Evolutionary conservation across 2,888 invertebrate species (phyloP).

Genomic region (Cryptus viduatorius): DNA sequence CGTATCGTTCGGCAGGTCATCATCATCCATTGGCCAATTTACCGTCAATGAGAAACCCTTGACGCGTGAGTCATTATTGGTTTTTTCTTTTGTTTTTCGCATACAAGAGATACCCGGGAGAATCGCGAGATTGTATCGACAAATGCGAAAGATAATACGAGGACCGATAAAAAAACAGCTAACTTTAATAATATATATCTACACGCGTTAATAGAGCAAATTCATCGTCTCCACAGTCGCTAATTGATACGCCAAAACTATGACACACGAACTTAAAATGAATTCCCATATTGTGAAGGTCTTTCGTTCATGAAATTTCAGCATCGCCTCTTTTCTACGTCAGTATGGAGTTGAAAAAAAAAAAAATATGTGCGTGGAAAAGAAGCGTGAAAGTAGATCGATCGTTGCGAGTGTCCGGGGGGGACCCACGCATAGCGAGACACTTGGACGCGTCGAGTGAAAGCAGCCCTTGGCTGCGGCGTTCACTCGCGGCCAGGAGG

Average conservation of each 20-base stretch:
- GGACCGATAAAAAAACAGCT: neutral
- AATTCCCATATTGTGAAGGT: neutral
- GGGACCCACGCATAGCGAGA: slow-evolving; percentile 71
- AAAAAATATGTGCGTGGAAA: slow-evolving; percentile 60
- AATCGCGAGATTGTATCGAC: neutral
- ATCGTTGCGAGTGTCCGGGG: slow-evolving; percentile 68
- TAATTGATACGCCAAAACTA: neutral
- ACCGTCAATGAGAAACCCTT: neutral
- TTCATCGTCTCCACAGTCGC: neutral
- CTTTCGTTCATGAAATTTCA: neutral
- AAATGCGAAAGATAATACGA: neutral
- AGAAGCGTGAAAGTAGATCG: slow-evolving; percentile 68
- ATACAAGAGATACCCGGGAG: neutral
- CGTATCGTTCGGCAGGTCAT: slow-evolving; percentile 76
- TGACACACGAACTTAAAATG: neutral
- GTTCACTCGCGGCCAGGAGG: slow-evolving; percentile 69
- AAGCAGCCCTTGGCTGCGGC: slow-evolving; percentile 64
- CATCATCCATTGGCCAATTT: slow-evolving; percentile 42
- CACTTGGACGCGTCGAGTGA: slow-evolving; percentile 67
- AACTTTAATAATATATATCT: neutral
- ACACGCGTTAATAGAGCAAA: neutral
- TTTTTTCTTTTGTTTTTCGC: neutral
- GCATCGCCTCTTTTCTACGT: neutral
- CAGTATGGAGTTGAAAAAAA: slow-evolving; percentile 19
- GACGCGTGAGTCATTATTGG: too few species aligned